phyloP scores from a whole-genome alignment of 2,888 invertebrate species.

The Melangyna quadrimaculata region DNA sequence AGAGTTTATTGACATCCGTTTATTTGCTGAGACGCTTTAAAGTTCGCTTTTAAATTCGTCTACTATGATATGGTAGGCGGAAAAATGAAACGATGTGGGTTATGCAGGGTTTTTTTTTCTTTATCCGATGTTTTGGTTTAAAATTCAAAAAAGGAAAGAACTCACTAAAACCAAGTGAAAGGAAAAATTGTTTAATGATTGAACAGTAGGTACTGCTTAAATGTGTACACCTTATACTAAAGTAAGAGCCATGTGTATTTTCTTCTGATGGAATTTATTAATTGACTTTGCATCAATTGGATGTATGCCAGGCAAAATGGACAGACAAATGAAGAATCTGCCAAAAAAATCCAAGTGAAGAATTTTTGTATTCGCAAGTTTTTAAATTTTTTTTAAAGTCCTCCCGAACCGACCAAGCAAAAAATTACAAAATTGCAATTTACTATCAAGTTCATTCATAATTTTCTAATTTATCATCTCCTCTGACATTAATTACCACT shows the following conservation, averaged over 20 bases:
- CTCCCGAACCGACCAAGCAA: neutral
- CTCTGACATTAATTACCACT: constrained; percentile 13
- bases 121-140: neutral
- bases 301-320: too few species aligned
- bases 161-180: constrained; percentile 16
- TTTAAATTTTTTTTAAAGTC: too few species aligned
- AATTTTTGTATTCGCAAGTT: too few species aligned
- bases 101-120: constrained; percentile 25
- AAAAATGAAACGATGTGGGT: neutral
- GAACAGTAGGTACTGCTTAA: neutral
- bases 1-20: constrained; percentile 62
- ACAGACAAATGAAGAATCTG: too few species aligned
- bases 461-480: constrained; percentile 9
- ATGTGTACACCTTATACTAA: too few species aligned
- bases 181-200: neutral
- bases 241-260: too few species aligned
- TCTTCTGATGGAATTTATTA: too few species aligned
- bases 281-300: too few species aligned
- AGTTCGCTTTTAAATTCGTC: constrained; percentile 3
- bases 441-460: neutral
- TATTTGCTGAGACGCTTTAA: constrained; percentile 18
- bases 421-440: neutral
- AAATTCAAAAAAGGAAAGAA: neutral
- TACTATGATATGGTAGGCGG: neutral
- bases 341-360: too few species aligned